phyloP scores from a whole-genome alignment of 2,113 vertebrate species.

The Stigmatopora nigra region DNA sequence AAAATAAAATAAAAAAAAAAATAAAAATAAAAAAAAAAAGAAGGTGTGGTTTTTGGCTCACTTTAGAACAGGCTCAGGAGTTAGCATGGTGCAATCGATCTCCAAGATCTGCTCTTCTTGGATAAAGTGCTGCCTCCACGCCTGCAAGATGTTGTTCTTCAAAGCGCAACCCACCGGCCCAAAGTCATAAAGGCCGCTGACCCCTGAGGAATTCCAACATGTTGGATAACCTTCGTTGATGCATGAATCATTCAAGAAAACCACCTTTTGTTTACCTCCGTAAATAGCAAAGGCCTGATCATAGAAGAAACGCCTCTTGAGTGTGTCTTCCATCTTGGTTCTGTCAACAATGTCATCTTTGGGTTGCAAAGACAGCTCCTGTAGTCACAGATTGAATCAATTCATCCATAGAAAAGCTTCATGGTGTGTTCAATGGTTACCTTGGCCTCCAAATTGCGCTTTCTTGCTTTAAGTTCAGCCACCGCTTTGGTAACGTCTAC shows the following conservation, averaged over 20 bases:
- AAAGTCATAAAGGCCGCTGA: conserved; percentile 95
- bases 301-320: conserved; percentile 97
- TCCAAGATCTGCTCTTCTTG: conserved; percentile 98
- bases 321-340: conserved; percentile 93
- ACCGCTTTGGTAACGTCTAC: conserved; percentile 90
- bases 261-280: conserved; percentile 74
- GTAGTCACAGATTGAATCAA: neutral
- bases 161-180: conserved; percentile 94
- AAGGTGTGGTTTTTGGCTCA: conserved; percentile 49
- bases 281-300: conserved; percentile 99
- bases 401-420: neutral
- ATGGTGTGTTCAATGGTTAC: conserved; percentile 57
- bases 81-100: conserved; percentile 98
- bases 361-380: conserved; percentile 92
- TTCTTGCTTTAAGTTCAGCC: conserved; percentile 89
- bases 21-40: neutral
- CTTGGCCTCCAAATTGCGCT: conserved; percentile 87
- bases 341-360: conserved; percentile 94
- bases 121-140: conserved; percentile 97
- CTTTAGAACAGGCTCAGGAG: conserved; percentile 90
- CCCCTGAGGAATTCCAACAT: conserved; percentile 70
- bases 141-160: conserved; percentile 96
- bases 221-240: conserved; percentile 6
- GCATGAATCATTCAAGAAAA: neutral
- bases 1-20: neutral